Conservation (phyloP, 2,113 vertebrate genomes). For the Pelodiscus sinensis region DNA sequence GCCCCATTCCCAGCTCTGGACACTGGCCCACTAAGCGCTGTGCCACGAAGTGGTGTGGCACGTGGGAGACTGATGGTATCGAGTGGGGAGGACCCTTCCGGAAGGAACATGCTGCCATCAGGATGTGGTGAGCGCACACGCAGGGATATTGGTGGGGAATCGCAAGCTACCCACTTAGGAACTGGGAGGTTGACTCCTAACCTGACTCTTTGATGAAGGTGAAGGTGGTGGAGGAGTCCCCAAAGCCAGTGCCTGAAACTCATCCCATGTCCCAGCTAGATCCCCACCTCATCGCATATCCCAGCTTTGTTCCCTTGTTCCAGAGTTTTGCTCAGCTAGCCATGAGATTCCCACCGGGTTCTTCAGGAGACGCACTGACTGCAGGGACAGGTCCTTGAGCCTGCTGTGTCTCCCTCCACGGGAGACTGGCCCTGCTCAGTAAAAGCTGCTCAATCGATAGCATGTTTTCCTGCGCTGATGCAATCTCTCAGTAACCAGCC, state of each 20-base stretch:
- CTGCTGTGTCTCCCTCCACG: neutral
- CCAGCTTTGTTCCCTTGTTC: neutral
- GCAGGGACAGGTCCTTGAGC: neutral
- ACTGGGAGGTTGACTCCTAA: neutral
- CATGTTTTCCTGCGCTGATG: neutral
- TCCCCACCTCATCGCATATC: neutral
- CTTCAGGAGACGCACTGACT: neutral
- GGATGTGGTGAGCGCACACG: accelerated
- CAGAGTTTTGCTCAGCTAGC: neutral
- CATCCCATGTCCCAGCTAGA: neutral
- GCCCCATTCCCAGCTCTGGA: neutral
- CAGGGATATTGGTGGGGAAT: neutral
- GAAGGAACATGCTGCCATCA: neutral
- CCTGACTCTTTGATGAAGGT: neutral
- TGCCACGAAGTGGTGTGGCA: neutral
- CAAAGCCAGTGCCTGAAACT: neutral
- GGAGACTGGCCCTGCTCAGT: neutral
- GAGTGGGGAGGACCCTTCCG: neutral
- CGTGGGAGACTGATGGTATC: too few species aligned
- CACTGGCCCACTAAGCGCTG: neutral
- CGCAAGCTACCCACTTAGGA: neutral
- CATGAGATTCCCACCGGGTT: neutral
- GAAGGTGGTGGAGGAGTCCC: neutral
- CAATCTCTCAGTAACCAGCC: neutral
- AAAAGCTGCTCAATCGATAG: neutral